Base-by-base conservation (phyloP, 1,140 invertebrate genomes). In the Drosophila nasuta region DNA sequence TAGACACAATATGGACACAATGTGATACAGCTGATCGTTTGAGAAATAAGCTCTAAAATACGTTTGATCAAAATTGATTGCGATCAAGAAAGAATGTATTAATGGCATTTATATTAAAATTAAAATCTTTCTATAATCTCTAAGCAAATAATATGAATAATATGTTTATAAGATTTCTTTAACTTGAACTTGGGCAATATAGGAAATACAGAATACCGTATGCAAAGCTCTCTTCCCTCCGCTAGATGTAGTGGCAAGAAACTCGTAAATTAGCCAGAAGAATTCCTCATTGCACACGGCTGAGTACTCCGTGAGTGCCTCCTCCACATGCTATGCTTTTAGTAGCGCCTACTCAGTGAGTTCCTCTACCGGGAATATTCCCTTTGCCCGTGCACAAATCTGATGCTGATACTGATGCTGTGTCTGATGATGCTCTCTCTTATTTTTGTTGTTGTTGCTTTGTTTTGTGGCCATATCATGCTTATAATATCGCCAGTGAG, bases 401-500 rank as follows among this genome's bases (percentile, higher is more conserved):
- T 45, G 33, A 57, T 60, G 57, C 58, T 58, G 30, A 33, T 33
- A 2, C 30, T 33, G 30, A 33, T 33, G 30, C 35, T 38, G 20
- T 25, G 20, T 25, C 20, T 25, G 20, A 25, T 25, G 35, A 38
- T 38, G 35, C 65, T 69, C 35, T 64, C 13, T 45, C 41, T 33
- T 48, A 25, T 20, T 60, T 28, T 48, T 5, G 30, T 58, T 63
- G 54, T 17, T 62, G 20, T 43, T 59, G 20, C 20, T 41, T 67
- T 63, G 59, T 28, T 60, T 41, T 52, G 35, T 25, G 38, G 11
- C 48, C 68, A 79, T 73, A 79, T 73, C 51, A 54, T 54, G 28
- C 51, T 30, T 54, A 33, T 33, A 73, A 73, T 79, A 79, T 79
- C 56, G 28, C 17, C 64, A 74, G 58, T 38, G 52, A 52, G 43